Conservation (phyloP, 2,888 invertebrate genomes). For the Notodonta ziczac region DNA sequence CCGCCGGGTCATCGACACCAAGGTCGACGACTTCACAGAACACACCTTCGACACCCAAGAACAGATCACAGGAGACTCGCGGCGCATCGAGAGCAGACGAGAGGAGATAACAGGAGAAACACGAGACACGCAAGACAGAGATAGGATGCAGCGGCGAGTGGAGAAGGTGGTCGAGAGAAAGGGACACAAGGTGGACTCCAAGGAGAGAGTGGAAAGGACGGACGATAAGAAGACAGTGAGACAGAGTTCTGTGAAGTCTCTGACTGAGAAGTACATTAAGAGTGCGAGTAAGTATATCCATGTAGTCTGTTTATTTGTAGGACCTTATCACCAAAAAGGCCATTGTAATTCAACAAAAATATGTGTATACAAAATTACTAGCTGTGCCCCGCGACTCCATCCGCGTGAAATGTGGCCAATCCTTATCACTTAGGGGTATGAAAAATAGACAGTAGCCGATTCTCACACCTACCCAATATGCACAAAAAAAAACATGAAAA, state of each 20-base stretch:
- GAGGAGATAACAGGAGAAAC: conserved; percentile 25
- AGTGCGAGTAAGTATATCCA: conserved; percentile 80
- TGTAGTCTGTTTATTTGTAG: not conserved
- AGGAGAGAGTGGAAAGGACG: conserved; percentile 49
- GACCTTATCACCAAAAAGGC: not conserved
- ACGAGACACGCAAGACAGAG: conserved; percentile 24
- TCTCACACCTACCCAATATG: too few species aligned
- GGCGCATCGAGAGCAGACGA: conserved; percentile 13
- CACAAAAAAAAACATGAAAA: too few species aligned
- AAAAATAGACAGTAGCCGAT: too few species aligned
- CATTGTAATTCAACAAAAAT: too few species aligned
- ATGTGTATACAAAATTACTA: too few species aligned
- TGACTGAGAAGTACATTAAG: conserved; percentile 92
- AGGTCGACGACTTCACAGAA: conserved; percentile 42
- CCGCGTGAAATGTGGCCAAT: not conserved
- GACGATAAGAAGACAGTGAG: conserved; percentile 81
- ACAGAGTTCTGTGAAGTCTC: conserved; percentile 90
- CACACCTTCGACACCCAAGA: conserved; percentile 19
- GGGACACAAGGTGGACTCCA: conserved; percentile 45
- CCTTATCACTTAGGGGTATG: not conserved
- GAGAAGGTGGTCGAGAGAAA: conserved; percentile 47
- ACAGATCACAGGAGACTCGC: conserved; percentile 26
- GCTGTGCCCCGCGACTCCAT: too few species aligned
- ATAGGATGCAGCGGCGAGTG: conserved; percentile 27
- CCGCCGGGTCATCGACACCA: conserved; percentile 54